Base-by-base conservation (phyloP, 2,113 vertebrate genomes). In the Tachycineta bicolor region DNA sequence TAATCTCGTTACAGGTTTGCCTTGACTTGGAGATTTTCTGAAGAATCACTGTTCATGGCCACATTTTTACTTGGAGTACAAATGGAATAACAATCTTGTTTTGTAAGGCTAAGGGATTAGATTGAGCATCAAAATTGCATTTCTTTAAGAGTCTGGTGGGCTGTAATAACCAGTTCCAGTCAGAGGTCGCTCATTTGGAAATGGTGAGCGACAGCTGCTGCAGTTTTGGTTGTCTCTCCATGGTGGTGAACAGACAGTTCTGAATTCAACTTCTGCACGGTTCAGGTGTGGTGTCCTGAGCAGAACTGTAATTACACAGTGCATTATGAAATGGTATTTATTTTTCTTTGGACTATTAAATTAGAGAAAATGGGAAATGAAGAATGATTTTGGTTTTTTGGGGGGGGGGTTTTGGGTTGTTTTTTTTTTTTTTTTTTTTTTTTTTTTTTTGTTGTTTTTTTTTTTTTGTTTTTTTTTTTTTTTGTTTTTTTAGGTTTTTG, bases 391-490 rank as follows among this genome's bases (percentile, higher is more conserved):
- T 1, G 1, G 2, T 37, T 23, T n/a, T n/a, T 8, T 3, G 8
- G 3, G 2, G n/a, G n/a, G n/a, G n/a, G n/a, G n/a, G n/a, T n/a
- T n/a, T n/a, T n/a, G n/a, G n/a, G n/a, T n/a, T n/a, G n/a, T n/a
- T n/a, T n/a, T n/a, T n/a, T n/a, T n/a, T 0, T 8, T 71, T 65
- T 0, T 8, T 71, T 64, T 16, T 11, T 2, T 0, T n/a, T n/a
- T n/a, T n/a, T n/a, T n/a, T n/a, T n/a, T n/a, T n/a, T n/a, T n/a
- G n/a, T n/a, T n/a, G n/a, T n/a, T n/a, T n/a, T n/a, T n/a, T n/a
- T n/a, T n/a, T n/a, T n/a, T n/a, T n/a, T n/a, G n/a, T n/a, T n/a
- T n/a, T n/a, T n/a, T n/a, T n/a, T n/a, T n/a, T n/a, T n/a, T n/a
- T n/a, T n/a, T n/a, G n/a, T n/a, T n/a, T n/a, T n/a, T n/a, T n/a